phyloP scores from a whole-genome alignment of 2,113 vertebrate species.

The Rostratula benghalensis region DNA sequence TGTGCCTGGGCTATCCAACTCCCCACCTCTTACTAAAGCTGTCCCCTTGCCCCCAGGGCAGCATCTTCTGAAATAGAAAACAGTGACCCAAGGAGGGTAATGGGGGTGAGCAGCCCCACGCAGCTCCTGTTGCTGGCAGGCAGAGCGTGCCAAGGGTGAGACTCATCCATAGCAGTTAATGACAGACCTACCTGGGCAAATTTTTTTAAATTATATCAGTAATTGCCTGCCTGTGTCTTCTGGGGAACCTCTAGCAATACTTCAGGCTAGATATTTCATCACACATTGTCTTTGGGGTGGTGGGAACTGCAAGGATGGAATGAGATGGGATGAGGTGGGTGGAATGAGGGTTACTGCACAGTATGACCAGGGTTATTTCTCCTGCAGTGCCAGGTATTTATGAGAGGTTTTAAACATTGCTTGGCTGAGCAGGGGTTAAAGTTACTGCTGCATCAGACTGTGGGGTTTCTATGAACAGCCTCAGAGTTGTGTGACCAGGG shows the following conservation, averaged over 20 bases:
- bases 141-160: neutral
- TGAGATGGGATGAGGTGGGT: neutral
- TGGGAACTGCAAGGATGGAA: neutral
- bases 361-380: neutral
- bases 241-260: neutral
- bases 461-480: neutral
- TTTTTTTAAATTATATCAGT: neutral
- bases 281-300: neutral
- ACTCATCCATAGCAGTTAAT: neutral
- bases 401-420: neutral
- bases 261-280: neutral
- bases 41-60: neutral
- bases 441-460: neutral
- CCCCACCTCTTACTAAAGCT: neutral
- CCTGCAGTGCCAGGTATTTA: neutral
- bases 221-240: neutral
- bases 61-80: neutral
- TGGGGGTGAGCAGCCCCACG: rapidly evolving
- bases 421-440: neutral
- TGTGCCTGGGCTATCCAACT: neutral
- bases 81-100: neutral
- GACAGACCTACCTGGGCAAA: neutral
- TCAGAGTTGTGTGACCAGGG: neutral
- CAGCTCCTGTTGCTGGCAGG: neutral
- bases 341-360: neutral